Evolutionary conservation across 1,140 invertebrate genomes (phyloP).

Genomic region (Leptopilina boulardi): DNA sequence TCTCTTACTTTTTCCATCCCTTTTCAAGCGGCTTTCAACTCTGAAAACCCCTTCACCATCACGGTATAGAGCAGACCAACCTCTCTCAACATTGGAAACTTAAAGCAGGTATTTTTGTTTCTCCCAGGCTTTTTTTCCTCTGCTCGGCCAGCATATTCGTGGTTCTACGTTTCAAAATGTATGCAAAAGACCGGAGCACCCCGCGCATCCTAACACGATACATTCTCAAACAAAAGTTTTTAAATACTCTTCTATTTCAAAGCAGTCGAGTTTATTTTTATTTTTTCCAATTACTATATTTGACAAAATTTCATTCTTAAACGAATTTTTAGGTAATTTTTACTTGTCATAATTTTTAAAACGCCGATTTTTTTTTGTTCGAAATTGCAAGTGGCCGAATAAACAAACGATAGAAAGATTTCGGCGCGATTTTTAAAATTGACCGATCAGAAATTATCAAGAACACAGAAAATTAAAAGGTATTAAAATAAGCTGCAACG

Average conservation of each 20-base stretch:
- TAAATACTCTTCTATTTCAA: slow-evolving; percentile 34
- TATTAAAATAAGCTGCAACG: too few relatives aligned
- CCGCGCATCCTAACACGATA: slow-evolving; percentile 72
- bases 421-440: too few relatives aligned
- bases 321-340: too few relatives aligned
- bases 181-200: slow-evolving; percentile 73
- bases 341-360: too few relatives aligned
- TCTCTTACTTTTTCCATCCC: slow-evolving; percentile 44
- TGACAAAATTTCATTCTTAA: too few relatives aligned
- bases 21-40: slow-evolving; percentile 1
- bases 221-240: slow-evolving; percentile 62
- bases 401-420: too few relatives aligned
- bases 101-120: slow-evolving; percentile 63
- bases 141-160: slow-evolving; percentile 64
- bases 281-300: not conserved
- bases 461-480: too few relatives aligned
- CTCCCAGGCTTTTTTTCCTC: slow-evolving; percentile 51
- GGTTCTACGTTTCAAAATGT: slow-evolving; percentile 73
- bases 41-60: slow-evolving; percentile 1
- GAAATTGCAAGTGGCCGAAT: too few relatives aligned
- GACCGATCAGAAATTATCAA: too few relatives aligned
- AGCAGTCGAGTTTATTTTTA: too few relatives aligned
- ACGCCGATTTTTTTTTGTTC: too few relatives aligned
- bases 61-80: not conserved
- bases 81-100: slow-evolving; percentile 45